Conservation (phyloP, 2,113 vertebrate species). For the Heteronetta atricapilla region DNA sequence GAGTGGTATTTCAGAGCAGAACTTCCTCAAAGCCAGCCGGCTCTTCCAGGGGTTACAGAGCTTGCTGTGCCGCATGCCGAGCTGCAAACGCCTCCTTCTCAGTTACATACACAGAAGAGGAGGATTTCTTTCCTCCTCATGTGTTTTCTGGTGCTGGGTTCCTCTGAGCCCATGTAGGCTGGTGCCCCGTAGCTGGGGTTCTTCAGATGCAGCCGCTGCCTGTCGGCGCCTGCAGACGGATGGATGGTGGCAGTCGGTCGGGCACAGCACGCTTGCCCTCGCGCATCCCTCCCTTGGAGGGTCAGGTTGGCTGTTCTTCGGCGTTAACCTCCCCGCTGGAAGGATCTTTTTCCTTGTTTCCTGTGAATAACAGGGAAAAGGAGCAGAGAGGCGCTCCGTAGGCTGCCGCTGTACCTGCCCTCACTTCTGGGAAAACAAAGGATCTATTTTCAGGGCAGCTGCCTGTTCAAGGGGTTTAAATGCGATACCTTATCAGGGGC, state of each 20-base stretch:
- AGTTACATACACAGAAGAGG: background rate
- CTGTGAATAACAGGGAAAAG: background rate
- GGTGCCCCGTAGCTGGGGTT: background rate
- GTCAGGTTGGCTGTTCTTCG: background rate
- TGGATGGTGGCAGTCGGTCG: rapidly evolving
- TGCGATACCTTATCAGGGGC: background rate
- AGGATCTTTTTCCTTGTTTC: background rate
- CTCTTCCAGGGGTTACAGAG: rapidly evolving
- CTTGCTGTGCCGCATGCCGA: rapidly evolving
- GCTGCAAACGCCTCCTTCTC: rapidly evolving
- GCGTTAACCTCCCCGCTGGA: background rate
- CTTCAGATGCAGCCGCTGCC: rapidly evolving
- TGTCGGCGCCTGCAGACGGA: background rate
- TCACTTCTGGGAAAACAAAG: rapidly evolving
- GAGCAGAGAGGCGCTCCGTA: background rate
- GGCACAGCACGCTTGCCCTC: rapidly evolving
- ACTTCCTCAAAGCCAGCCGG: rapidly evolving
- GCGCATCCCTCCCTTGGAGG: background rate
- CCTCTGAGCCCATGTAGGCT: background rate
- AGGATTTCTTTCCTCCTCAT: background rate
- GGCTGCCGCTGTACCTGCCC: background rate
- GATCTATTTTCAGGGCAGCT: background rate
- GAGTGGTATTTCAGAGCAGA: background rate
- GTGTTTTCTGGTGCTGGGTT: background rate
- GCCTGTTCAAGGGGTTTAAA: background rate